Percentiles rank a stretch among this genome's conserved stretches.
Conservation (phyloP, 2,113 vertebrate genomes). For the Hemiprocne comata region DNA sequence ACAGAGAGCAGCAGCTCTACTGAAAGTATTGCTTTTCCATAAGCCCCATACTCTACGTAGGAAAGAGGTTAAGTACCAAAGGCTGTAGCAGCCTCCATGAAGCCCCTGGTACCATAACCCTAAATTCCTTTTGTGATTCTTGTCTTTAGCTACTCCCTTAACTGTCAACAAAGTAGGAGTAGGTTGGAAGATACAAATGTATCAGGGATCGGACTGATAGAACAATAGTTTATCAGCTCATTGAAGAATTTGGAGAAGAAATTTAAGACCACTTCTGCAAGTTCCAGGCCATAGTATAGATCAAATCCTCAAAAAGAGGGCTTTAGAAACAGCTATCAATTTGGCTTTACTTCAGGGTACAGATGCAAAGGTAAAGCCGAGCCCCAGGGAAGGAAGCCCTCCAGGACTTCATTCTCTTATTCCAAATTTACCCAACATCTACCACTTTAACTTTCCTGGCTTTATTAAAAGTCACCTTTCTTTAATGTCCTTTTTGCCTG, state of each 20-base stretch:
- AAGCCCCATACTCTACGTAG: not conserved
- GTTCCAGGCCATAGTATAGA: not conserved
- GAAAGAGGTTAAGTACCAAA: not conserved
- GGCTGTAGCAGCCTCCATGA: not conserved
- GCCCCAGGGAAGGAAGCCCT: not conserved
- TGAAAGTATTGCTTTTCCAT: not conserved
- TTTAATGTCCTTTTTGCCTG: not conserved
- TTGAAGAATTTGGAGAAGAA: not conserved
- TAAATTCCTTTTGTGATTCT: not conserved
- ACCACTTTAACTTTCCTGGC: not conserved
- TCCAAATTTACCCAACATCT: not conserved
- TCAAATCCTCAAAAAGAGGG: not conserved
- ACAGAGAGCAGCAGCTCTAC: not conserved
- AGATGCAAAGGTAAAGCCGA: not conserved
- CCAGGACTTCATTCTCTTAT: not conserved
- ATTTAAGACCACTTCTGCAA: not conserved
- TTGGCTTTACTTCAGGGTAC: not conserved
- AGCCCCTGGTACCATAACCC: not conserved
- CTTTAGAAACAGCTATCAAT: not conserved
- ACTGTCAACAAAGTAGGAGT: not conserved
- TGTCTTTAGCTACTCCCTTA: not conserved
- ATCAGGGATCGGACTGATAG: not conserved
- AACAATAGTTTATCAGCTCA: not conserved
- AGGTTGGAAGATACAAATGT: not conserved
- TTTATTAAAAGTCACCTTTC: not conserved